Evolutionary conservation across 2,888 invertebrate genomes (phyloP).

Genomic region (Campoletis raptor): DNA sequence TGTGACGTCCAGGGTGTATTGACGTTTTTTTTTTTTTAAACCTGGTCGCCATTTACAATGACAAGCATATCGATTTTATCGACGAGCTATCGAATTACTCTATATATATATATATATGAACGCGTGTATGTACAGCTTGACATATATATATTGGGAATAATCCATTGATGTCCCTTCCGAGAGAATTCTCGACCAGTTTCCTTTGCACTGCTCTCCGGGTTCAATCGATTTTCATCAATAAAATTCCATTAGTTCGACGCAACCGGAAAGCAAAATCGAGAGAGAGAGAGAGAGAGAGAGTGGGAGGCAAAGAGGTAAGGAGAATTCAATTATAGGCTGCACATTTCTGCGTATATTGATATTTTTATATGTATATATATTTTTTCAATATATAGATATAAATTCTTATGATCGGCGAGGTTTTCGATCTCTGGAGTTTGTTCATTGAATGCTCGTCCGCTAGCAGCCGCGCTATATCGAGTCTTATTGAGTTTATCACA

Average conservation of each 20-base stretch:
- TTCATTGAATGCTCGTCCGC: slow-evolving; percentile 16
- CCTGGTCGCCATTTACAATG: slow-evolving; percentile 46
- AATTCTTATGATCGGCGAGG: background rate
- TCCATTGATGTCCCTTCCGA: slow-evolving; percentile 17
- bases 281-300: background rate
- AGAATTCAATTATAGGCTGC: slow-evolving; percentile 49
- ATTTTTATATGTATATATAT: background rate
- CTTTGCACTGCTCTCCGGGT: slow-evolving; percentile 7
- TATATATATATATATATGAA: background rate
- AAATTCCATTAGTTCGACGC: slow-evolving; percentile 57
- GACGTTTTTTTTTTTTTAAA: slow-evolving; percentile 24
- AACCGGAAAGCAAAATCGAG: slow-evolving; percentile 39
- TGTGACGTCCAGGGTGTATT: slow-evolving; percentile 15
- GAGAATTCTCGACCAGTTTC: slow-evolving; percentile 8
- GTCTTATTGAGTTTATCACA: slow-evolving; percentile 32
- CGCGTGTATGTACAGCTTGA: background rate
- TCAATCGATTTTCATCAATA: slow-evolving; percentile 61
- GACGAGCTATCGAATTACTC: slow-evolving; percentile 37
- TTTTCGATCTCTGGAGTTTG: slow-evolving; percentile 21
- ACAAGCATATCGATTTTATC: slow-evolving; percentile 44
- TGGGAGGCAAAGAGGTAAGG: slow-evolving; percentile 21
- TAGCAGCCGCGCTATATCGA: background rate
- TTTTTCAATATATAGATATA: background rate
- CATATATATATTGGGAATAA: slow-evolving; percentile 1
- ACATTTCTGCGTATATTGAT: background rate